Conservation (phyloP, 2,888 invertebrate genomes). For the Thecocarcelia acutangulata region DNA sequence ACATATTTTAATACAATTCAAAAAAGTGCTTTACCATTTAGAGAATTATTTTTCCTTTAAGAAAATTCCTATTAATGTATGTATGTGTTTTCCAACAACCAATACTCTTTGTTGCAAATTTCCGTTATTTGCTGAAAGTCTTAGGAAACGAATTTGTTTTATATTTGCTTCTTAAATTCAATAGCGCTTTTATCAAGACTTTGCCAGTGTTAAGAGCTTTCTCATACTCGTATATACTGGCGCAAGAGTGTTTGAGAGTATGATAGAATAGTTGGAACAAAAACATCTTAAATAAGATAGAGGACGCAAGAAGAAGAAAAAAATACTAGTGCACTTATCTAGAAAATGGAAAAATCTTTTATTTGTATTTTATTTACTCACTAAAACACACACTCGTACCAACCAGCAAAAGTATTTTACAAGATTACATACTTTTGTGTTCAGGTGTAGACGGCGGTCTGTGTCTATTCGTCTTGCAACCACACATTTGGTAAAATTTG, state of each 20-base stretch:
- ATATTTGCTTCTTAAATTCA: constrained; percentile 5
- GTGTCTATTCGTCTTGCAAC: no score
- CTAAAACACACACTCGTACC: background rate
- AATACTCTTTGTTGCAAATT: no score
- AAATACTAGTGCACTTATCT: constrained; percentile 46
- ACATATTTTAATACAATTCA: no score
- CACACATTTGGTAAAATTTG: no score
- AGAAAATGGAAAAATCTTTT: constrained; percentile 44
- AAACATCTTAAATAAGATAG: constrained; percentile 9
- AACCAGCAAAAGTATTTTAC: background rate
- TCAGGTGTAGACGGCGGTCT: background rate
- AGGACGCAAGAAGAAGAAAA: background rate
- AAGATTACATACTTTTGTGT: background rate
- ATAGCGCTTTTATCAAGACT: background rate
- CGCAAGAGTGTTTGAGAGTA: constrained; percentile 1
- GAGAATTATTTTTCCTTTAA: no score
- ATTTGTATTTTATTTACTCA: constrained; percentile 33
- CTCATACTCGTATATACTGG: no score
- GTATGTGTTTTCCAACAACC: no score
- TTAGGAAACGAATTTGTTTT: constrained; percentile 27
- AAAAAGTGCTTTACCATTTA: no score
- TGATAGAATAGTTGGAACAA: constrained; percentile 9
- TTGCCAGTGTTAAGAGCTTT: constrained; percentile 8
- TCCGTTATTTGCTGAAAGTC: constrained; percentile 18
- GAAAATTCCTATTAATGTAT: no score